Evolutionary conservation across 2,113 vertebrate genomes (phyloP), one percentile per base, ranked within the genome.

Genomic region (Trogon melanurus): DNA sequence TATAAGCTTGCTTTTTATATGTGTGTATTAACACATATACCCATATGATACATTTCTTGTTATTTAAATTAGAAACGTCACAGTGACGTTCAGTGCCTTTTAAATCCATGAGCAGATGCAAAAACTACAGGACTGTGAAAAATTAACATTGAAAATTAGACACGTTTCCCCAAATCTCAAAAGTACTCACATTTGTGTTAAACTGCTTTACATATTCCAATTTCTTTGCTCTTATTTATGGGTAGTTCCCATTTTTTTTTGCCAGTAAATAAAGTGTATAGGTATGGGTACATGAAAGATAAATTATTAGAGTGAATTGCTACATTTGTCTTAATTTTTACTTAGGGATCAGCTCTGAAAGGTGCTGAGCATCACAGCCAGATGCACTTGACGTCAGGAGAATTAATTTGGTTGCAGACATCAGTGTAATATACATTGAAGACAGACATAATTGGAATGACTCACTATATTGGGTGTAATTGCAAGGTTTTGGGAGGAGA

Each of bases 201-300:
- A 93, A 92, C 41, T 75, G 18, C 27, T 95, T 84, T 75, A 85
- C 16, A 64, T 89, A 86, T 81, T 90, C n/a, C 51, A 66, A 94
- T 80, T 80, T 71, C 92, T 87, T 93, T 89, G 32, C 61, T 81
- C 18, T 92, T 94, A 86, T 61, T 80, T 92, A 89, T 75, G 62
- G 69, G 57, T 81, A 78, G 25, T 84, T 95, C 56, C 62, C 36
- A 85, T 71, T 17, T 34, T 84, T 65, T 65, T 84, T 80, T 88
- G 84, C 53, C 70, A 89, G 45, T 29, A 94, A 93, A 70, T 56
- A 47, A 80, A 80, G 17, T 16, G 5, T 56, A 27, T 32, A 45
- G 51, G 54, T 79, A 56, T 41, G 57, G 38, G 53, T 30, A 84
- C 5, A 23, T 29, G 48, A 38, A 81, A 81, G 51, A 71, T 25